These are phyloP conservation scores for Ectropis grisescens DNA, from an alignment of 1,140 invertebrate species.

Conservation along the genomic window DNA sequence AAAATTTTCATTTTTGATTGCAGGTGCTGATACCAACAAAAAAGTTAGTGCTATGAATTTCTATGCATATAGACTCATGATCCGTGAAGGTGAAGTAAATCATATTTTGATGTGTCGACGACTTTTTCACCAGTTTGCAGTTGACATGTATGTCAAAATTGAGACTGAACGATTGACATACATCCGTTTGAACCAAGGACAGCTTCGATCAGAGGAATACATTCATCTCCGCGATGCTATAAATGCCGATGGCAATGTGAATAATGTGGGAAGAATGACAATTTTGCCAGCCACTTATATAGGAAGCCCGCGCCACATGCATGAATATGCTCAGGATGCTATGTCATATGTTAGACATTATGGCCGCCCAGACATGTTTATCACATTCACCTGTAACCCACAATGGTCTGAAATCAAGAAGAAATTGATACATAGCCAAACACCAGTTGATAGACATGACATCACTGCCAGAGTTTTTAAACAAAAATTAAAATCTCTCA, in stretches of 20 bases:
- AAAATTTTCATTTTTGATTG: neutral
- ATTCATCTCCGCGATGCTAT: neutral
- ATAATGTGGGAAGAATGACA: neutral
- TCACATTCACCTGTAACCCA: neutral
- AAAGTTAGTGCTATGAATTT: neutral
- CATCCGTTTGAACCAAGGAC: neutral
- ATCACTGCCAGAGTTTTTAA: neutral
- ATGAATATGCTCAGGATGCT: neutral
- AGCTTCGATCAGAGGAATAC: neutral
- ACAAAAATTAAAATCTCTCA: too few relatives aligned
- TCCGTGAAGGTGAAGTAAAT: neutral
- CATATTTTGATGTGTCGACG: neutral
- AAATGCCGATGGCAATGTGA: neutral
- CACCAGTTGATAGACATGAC: neutral
- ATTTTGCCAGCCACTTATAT: neutral
- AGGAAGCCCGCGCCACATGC: neutral
- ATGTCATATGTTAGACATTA: neutral
- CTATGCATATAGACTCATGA: neutral
- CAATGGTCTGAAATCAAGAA: neutral
- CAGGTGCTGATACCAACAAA: neutral
- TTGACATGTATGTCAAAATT: neutral
- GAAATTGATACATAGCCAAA: neutral
- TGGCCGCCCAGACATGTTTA: neutral
- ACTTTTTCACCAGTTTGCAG: neutral
- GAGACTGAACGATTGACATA: neutral